Conservation (phyloP, 1,140 invertebrate species). For the Lasioglossum baleicum region DNA sequence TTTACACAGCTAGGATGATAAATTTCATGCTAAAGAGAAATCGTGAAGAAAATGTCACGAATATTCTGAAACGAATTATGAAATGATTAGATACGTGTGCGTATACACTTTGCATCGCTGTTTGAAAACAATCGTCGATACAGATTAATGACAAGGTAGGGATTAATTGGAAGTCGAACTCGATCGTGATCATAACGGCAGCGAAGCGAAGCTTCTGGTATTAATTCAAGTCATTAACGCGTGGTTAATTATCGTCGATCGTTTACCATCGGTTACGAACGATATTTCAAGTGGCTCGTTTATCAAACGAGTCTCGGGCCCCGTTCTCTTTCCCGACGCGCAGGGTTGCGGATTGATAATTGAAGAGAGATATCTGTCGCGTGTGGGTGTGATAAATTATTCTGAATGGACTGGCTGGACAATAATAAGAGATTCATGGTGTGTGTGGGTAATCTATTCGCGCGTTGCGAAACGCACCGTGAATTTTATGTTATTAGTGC, state of each 20-base stretch:
- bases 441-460: not conserved
- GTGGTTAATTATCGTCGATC: constrained; percentile 8
- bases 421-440: constrained; percentile 7
- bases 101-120: too few relatives aligned
- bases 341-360: constrained; percentile 18
- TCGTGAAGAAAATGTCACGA: too few relatives aligned
- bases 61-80: too few relatives aligned
- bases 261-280: constrained; percentile 14
- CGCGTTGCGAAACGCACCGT: not conserved
- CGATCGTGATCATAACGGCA: not conserved
- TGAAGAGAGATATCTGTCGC: constrained; percentile 15
- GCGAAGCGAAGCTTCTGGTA: not conserved
- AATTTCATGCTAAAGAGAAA: too few relatives aligned
- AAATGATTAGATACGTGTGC: too few relatives aligned
- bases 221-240: constrained; percentile 10
- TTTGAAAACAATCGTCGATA: not conserved
- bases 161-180: not conserved
- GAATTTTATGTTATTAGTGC: not conserved
- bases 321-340: constrained; percentile 4
- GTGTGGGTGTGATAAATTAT: constrained; percentile 46
- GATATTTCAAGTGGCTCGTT: constrained; percentile 18
- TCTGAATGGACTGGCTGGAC: not conserved
- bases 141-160: not conserved
- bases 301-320: not conserved
- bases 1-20: too few relatives aligned